A percentile compares a stretch with the other conserved stretches of the same genome.
Evolutionary conservation across 2,797 vertebrate species (phyloP).

Genomic region (Vultur gryphus): DNA sequence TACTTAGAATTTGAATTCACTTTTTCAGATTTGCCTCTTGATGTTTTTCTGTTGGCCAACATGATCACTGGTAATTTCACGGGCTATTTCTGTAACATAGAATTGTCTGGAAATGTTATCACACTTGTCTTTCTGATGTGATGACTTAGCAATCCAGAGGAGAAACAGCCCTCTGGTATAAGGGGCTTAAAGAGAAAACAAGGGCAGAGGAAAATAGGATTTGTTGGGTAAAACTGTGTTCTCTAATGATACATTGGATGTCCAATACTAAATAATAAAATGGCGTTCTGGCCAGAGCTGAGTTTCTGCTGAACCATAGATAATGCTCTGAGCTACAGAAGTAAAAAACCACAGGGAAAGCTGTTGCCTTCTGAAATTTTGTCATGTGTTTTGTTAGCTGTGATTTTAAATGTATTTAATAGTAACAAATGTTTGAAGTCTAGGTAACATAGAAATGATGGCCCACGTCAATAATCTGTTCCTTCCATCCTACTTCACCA

Average conservation of each 20-base stretch:
- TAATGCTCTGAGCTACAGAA: neutral
- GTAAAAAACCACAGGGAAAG: neutral
- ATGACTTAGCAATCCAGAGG: neutral
- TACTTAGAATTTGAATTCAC: neutral
- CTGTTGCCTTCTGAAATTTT: neutral
- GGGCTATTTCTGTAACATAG: neutral
- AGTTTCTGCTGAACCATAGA: neutral
- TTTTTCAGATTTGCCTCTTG: neutral
- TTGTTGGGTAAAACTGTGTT: neutral
- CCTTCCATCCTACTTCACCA: neutral
- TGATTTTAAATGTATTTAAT: neutral
- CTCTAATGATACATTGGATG: neutral
- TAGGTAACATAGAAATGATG: neutral
- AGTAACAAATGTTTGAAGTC: neutral
- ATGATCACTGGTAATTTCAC: neutral
- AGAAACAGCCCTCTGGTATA: neutral
- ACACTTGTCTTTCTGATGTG: neutral
- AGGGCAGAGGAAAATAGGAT: neutral
- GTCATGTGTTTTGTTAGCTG: neutral
- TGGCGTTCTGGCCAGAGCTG: neutral
- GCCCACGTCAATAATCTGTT: neutral
- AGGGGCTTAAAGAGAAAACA: neutral
- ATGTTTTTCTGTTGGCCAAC: neutral
- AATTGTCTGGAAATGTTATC: neutral
- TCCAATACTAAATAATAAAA: neutral